phyloP scores from a whole-genome alignment of 1,140 invertebrate species.

The Marisa cornuarietis region DNA sequence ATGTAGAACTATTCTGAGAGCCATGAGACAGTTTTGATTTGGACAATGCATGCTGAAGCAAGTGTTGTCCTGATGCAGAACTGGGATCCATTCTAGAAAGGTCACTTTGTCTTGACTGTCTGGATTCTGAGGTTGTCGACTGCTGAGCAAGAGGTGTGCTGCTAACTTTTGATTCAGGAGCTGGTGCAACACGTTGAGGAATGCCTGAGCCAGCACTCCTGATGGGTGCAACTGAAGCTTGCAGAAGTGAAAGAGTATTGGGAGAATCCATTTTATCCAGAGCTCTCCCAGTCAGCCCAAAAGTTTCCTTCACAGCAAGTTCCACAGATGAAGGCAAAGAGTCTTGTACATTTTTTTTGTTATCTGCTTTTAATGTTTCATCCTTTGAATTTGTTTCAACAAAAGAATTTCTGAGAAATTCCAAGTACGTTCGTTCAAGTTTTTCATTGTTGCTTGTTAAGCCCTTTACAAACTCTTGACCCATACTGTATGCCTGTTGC shows the following conservation, averaged over 20 bases:
- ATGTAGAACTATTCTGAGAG: not conserved
- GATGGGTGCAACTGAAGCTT: too few species aligned
- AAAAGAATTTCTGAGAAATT: not conserved
- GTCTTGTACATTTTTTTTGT: too few species aligned
- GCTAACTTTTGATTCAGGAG: not conserved
- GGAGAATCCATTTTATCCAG: too few species aligned
- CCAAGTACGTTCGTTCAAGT: slow-evolving; percentile 25
- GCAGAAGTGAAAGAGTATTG: too few species aligned
- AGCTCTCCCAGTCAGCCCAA: too few species aligned
- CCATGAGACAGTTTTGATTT: slow-evolving; percentile 24
- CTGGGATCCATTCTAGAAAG: not conserved
- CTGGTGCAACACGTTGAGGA: too few species aligned
- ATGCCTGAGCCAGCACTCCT: too few species aligned
- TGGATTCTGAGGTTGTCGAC: slow-evolving; percentile 28
- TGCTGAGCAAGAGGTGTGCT: slow-evolving; percentile 20
- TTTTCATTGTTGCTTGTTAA: slow-evolving; percentile 72
- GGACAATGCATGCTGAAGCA: slow-evolving; percentile 15
- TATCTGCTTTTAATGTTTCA: too few species aligned
- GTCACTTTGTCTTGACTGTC: slow-evolving; percentile 7
- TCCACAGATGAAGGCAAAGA: too few species aligned
- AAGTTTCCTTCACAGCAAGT: too few species aligned
- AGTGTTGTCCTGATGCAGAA: not conserved
- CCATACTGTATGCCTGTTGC: slow-evolving; percentile 69
- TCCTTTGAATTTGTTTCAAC: too few species aligned
- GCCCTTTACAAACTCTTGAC: slow-evolving; percentile 82